Evolutionary conservation across 53 echinoderm and acorn worm genomes (phyloP).

Genomic region (Apostichopus leukothele): DNA sequence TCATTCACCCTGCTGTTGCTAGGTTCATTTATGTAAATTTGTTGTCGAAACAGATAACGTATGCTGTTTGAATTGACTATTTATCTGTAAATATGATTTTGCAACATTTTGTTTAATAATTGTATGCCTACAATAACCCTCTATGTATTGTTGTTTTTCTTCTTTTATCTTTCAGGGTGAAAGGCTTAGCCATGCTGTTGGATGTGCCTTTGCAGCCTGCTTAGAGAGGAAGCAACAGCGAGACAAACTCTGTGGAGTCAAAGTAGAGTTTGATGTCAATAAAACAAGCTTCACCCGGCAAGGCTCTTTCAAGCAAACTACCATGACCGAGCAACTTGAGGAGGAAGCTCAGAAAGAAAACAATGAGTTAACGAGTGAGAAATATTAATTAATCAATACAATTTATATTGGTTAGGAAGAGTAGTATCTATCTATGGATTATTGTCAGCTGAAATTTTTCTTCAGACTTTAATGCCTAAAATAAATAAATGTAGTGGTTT

Average conservation of each 20-base stretch:
- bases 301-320: conserved; percentile 85
- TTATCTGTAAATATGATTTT: too few relatives aligned
- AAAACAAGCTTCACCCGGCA: conserved; percentile 94
- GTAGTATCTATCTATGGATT: background rate
- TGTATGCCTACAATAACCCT: too few relatives aligned
- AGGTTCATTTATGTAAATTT: too few relatives aligned
- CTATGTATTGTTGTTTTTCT: background rate
- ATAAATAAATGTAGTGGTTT: too few relatives aligned
- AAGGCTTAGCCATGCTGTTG: conserved; percentile 91
- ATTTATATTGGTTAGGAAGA: background rate
- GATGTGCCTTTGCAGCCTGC: conserved; percentile 95
- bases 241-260: conserved; percentile 92
- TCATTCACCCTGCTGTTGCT: too few relatives aligned
- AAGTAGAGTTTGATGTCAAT: conserved; percentile 97
- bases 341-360: conserved; percentile 47
- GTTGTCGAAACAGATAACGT: too few relatives aligned
- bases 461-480: too few relatives aligned
- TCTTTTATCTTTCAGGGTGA: conserved; percentile 63
- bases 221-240: conserved; percentile 89
- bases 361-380: conserved; percentile 44
- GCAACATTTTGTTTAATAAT: too few relatives aligned
- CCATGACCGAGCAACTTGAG: conserved; percentile 82
- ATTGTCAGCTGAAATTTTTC: too few relatives aligned
- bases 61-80: too few relatives aligned
- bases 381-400: background rate